A percentile compares a stretch with the other conserved stretches of the same genome.
Evolutionary conservation across 2,888 invertebrate species (phyloP).

Genomic region (Hoplodrina blanda): DNA sequence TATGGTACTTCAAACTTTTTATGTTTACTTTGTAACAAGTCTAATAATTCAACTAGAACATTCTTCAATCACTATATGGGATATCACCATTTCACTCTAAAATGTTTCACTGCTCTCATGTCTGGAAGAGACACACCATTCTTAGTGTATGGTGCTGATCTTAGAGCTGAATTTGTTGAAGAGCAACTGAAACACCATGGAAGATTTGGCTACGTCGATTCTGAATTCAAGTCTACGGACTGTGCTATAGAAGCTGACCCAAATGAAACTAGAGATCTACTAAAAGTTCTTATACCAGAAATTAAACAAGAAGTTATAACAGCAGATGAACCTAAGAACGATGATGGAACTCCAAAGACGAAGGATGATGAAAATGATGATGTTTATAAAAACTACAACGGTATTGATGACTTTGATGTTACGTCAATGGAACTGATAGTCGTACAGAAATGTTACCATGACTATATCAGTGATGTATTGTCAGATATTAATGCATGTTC

Average conservation of each 20-base stretch:
- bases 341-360: slow-evolving; percentile 50
- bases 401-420: slow-evolving; percentile 86
- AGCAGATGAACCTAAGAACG: slow-evolving; percentile 64
- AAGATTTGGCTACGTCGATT: slow-evolving; percentile 80
- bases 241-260: slow-evolving; percentile 41
- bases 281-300: slow-evolving; percentile 70
- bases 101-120: slow-evolving; percentile 82
- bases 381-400: slow-evolving; percentile 75
- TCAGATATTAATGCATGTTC: slow-evolving; percentile 74
- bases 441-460: slow-evolving; percentile 82
- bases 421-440: slow-evolving; percentile 85
- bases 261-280: slow-evolving; percentile 61
- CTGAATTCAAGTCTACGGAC: slow-evolving; percentile 67
- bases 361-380: slow-evolving; percentile 59
- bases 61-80: slow-evolving; percentile 87
- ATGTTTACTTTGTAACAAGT: slow-evolving; percentile 83
- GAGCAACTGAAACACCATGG: slow-evolving; percentile 76
- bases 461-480: slow-evolving; percentile 78
- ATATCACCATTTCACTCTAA: slow-evolving; percentile 85
- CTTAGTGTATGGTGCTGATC: slow-evolving; percentile 81
- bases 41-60: slow-evolving; percentile 72
- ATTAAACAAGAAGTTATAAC: slow-evolving; percentile 71
- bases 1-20: slow-evolving; percentile 75
- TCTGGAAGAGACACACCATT: slow-evolving; percentile 83
- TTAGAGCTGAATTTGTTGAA: slow-evolving; percentile 81